Evolutionary conservation across 2,113 vertebrate genomes (phyloP).

Genomic region (Perca flavescens): DNA sequence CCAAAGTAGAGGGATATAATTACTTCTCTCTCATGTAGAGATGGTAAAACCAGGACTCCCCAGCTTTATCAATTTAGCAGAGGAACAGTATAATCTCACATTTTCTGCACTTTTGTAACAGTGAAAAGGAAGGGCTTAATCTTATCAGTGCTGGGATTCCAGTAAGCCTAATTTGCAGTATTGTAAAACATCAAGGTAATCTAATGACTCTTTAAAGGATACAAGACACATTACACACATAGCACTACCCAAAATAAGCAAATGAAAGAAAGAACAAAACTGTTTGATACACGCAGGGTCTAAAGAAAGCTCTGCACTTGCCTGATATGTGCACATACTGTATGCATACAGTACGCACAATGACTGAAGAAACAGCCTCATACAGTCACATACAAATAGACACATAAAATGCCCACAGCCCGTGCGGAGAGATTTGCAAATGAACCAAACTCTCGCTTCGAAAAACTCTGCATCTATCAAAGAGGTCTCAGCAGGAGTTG

Average conservation of each 20-base stretch:
- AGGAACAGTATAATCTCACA: constrained; percentile 40
- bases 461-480: constrained; percentile 66
- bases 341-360: constrained; percentile 14
- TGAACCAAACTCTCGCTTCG: constrained; percentile 59
- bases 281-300: background rate
- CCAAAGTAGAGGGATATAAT: constrained; percentile 52
- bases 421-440: constrained; percentile 60
- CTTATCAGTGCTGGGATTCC: constrained; percentile 68
- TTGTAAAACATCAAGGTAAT: constrained; percentile 76
- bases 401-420: constrained; percentile 34
- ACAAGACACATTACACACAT: constrained; percentile 60
- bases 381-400: constrained; percentile 44
- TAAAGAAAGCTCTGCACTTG: constrained; percentile 2
- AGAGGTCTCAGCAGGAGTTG: constrained; percentile 70
- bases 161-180: constrained; percentile 70
- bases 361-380: constrained; percentile 2
- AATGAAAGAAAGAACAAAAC: constrained; percentile 24
- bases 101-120: constrained; percentile 35
- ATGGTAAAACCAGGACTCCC: constrained; percentile 44
- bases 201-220: constrained; percentile 64
- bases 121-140: constrained; percentile 62
- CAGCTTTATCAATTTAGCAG: constrained; percentile 38
- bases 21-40: constrained; percentile 44
- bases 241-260: constrained; percentile 44
- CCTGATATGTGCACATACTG: constrained; percentile 5